These are phyloP conservation scores for Aegotheles bennettii DNA, from an alignment of 2,113 vertebrate genomes.

Conservation along the genomic window DNA sequence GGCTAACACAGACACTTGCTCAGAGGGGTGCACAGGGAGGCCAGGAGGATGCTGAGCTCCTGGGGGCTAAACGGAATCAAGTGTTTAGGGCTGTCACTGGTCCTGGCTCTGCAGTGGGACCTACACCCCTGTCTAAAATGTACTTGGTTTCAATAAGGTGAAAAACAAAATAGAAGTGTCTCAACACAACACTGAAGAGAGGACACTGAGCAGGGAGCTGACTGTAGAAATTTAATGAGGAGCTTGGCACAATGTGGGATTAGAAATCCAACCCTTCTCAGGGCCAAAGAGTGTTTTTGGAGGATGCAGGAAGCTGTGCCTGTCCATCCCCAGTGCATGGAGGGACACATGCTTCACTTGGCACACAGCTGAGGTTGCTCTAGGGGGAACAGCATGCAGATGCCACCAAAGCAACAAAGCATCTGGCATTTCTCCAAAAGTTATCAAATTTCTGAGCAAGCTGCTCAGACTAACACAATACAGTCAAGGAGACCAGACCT, in stretches of 20 bases:
- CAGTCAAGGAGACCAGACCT: not conserved
- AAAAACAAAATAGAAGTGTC: not conserved
- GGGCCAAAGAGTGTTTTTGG: not conserved
- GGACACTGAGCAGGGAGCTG: accelerated
- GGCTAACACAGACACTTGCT: accelerated
- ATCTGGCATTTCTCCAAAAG: not conserved
- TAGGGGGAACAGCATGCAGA: not conserved
- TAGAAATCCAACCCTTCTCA: not conserved
- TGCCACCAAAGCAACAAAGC: not conserved
- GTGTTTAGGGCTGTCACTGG: not conserved
- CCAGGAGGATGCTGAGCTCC: not conserved
- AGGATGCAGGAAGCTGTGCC: not conserved
- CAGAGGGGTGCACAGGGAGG: not conserved
- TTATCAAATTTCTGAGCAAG: not conserved
- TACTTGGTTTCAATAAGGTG: not conserved
- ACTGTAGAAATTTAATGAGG: not conserved
- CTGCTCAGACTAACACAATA: not conserved
- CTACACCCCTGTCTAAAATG: not conserved
- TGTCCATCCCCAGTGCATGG: not conserved
- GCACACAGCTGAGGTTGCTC: not conserved
- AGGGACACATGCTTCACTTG: not conserved
- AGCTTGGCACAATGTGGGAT: not conserved
- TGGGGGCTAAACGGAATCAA: not conserved
- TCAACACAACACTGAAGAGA: not conserved
- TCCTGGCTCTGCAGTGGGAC: not conserved